A percentile compares a stretch with the other conserved stretches of the same genome.
These are phyloP conservation scores for Lipophrys pholis DNA, from an alignment of 2,113 vertebrate genomes.

Conservation along the genomic window DNA sequence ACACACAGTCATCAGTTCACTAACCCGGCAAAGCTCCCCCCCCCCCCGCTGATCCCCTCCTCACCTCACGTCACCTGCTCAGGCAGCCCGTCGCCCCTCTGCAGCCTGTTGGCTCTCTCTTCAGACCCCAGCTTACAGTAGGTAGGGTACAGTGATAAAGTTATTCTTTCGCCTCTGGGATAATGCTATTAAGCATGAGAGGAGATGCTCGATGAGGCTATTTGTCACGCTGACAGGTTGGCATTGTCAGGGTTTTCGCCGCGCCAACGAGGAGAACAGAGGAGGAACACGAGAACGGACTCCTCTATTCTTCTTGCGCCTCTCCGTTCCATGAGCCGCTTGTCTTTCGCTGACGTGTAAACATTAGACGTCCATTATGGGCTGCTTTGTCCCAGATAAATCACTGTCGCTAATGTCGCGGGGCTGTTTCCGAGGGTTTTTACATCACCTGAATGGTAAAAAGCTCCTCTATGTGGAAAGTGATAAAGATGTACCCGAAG, in stretches of 20 bases:
- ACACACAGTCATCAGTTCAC: constrained; percentile 73
- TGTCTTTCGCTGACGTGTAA: constrained; percentile 72
- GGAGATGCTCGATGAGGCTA: constrained; percentile 78
- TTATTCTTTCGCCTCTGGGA: constrained; percentile 72
- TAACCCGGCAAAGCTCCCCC: constrained; percentile 45
- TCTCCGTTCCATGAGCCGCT: constrained; percentile 67
- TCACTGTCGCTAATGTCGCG: constrained; percentile 71
- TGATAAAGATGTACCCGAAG: constrained; percentile 30
- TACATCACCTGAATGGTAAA: constrained; percentile 25
- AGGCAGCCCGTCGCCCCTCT: constrained; percentile 27
- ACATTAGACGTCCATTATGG: constrained; percentile 79
- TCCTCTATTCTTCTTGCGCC: constrained; percentile 66
- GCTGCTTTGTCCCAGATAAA: constrained; percentile 74
- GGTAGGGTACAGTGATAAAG: constrained; percentile 73
- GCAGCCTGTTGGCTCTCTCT: constrained; percentile 41
- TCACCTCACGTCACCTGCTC: constrained; percentile 50
- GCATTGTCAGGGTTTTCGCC: constrained; percentile 81
- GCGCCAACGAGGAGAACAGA: constrained; percentile 61
- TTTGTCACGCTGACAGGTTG: constrained; percentile 80
- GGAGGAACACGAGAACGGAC: constrained; percentile 64
- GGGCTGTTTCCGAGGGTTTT: constrained; percentile 39
- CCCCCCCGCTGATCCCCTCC: constrained; percentile 26
- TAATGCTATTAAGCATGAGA: constrained; percentile 81
- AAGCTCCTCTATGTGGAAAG: constrained; percentile 28
- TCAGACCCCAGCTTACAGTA: constrained; percentile 51